Evolutionary conservation across 1,140 invertebrate species (phyloP), one percentile per base, ranked within the genome.

Genomic region (Whitmania pigra): DNA sequence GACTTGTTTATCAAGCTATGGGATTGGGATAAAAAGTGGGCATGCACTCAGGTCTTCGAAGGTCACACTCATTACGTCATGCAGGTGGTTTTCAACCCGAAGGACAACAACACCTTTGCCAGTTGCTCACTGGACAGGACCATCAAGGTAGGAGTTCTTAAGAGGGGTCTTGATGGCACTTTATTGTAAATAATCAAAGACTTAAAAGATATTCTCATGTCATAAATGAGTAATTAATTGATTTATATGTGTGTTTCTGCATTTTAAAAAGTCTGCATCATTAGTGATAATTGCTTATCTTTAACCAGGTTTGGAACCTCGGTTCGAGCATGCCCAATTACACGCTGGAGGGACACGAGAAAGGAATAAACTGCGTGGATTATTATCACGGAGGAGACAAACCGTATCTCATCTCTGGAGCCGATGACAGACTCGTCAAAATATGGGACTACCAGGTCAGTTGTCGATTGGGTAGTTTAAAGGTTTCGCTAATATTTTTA

Each of bases 371-470:
- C 80, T 98, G 95, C 83, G 92, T 99, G 0, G 95, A 99, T 82
- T 99, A 99, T 80, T 99, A 98, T 80, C 91, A 97, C 79, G 94
- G 93, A n/a, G 95, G 93, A n/a, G 97, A 99, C 78, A 99, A 99
- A 78, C 97, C 97, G 0, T 99, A 99, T 81, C 85, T 99, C 27
- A 98, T 99, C 78, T 99, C 96, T 71, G 97, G 96, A 22, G 95
- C 95, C 66, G 97, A 99, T 82, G 97, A 99, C 81, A 87, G 91
- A 60, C 85, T 93, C 0, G 93, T 98, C 0, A 99, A 98, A 84
- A 98, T 99, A 75, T 99, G 97, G 97, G 97, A 99, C 81, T 99
- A 99, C 81, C 86, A 87, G 80, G 83, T 83, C 76, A 75, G 73
- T 67, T 40, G 9, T 60, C 22, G 9, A 7, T n/a, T n/a, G 57